Evolutionary conservation across 2,888 invertebrate genomes (phyloP), one percentile per base, ranked within the genome.

Genomic region (Caenorhabditis drosophilae): DNA sequence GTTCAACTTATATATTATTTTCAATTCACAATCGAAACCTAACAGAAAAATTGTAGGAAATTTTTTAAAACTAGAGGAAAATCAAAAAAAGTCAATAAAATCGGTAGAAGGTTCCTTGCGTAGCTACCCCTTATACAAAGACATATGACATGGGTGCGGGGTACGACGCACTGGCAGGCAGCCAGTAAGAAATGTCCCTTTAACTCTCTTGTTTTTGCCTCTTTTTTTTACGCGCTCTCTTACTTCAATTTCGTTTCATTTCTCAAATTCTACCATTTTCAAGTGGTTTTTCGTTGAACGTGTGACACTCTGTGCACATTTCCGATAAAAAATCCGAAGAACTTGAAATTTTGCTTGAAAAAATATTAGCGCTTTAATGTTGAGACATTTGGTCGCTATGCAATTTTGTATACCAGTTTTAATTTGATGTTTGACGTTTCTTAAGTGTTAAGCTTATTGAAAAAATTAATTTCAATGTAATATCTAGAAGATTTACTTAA

Each of bases 61-160:
- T 16, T 18, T 15, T 22, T 9, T 20, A 52, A 52, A 41, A 27
- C 18, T 7, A 42, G 47, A 48, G 58, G 12, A 42, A 42, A 42
- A 42, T 18, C 3, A 1, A 23, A 42, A 20, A 42, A 42, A 42
- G 15, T 47, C 44, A 42, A 22, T 44, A 35, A 60, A 56, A 51
- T 42, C 49, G 54, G 60, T 53, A 56, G 60, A 66, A 66, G 47
- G 44, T 66, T 59, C 66, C 36, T 56, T 66, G 66, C 60, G 66
- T 66, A 34, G 42, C 53, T 47, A 55, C 59, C 64, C 62, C 57
- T 46, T 34, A 26, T 55, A 52, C 31, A 47, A 47, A 55, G 26
- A n/a, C 38, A 34, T 22, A 42, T 67, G 67, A 22, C 55, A 68
- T 68, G 62, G 64, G 67, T 38, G 47, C n/a, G 47, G 51, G 67